A percentile compares a stretch with the other conserved stretches of the same genome.
Conservation (phyloP, 2,888 invertebrate genomes). For the Torymus tubicola region DNA sequence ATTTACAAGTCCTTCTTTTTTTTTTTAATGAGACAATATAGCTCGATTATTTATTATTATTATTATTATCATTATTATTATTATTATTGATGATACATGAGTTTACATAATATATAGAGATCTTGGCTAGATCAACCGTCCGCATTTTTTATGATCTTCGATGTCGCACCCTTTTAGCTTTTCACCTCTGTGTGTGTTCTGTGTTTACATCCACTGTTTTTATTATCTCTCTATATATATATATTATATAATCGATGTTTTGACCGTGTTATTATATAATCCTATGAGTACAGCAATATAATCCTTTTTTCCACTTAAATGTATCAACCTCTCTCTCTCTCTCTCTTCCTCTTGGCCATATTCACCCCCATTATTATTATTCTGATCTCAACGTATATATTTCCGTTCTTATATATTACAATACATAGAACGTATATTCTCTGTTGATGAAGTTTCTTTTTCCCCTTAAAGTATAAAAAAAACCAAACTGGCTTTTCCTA, state of each 20-base stretch:
- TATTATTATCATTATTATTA: too few species aligned
- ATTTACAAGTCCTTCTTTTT: not conserved
- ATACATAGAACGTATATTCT: too few species aligned
- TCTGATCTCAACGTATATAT: too few species aligned
- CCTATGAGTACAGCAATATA: too few species aligned
- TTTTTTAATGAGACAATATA: too few species aligned
- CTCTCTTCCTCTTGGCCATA: too few species aligned
- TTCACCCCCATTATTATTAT: too few species aligned
- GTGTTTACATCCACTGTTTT: not conserved
- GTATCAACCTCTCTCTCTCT: too few species aligned
- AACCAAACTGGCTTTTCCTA: not conserved
- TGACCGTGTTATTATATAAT: not conserved
- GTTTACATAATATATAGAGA: constrained; percentile 8
- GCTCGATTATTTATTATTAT: too few species aligned
- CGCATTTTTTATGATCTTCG: constrained; percentile 53
- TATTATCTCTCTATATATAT: not conserved
- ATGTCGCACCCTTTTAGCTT: constrained; percentile 42
- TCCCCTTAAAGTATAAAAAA: not conserved
- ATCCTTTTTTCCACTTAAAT: too few species aligned
- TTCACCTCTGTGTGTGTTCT: constrained; percentile 1
- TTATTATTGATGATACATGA: too few species aligned
- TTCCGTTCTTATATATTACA: too few species aligned
- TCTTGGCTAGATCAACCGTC: constrained; percentile 44
- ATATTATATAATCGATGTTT: not conserved
- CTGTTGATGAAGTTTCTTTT: constrained; percentile 2